Evolutionary conservation across 1,140 invertebrate species (phyloP), one percentile per base, ranked within the genome.

Genomic region (Melanaphis sacchari): DNA sequence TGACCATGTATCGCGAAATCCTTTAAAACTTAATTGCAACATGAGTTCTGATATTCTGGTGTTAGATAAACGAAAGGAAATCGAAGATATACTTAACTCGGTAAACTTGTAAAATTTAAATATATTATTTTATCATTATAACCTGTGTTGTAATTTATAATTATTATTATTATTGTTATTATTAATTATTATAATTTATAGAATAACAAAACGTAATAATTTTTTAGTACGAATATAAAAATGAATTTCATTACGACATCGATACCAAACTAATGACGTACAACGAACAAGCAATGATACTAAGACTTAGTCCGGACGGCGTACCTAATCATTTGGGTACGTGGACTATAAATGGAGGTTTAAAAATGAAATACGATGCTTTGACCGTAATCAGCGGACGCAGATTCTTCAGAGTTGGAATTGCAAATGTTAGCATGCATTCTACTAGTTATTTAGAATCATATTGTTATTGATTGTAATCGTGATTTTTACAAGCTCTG

Each of bases 331-430:
- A 85, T n/a, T 40, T 93, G 15, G 91, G 91, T 49, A 40, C 81
- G 24, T 93, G 91, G 91, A 93, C 81, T 2, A 9, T 49, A 52
- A 49, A 84, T 11, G 41, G 31, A 15, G 81, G 81, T 93, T 84
- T 93, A 54, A 31, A 84, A 26, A 93, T 84, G 81, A 49, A 93
- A 93, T 41, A 85, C 24, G 4, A 36, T 2, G 91, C 81, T 26
- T 85, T 36, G 36, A 52, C 41, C 1, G 9, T 82, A 2, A 1
- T 43, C 6, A 49, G 36, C 6, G 46, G 36, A 0, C 91, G 46
- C 0, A 81, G 91, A 38, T 93, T 93, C 31, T 93, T 93, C 26
- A 85, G 49, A 85, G 9, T 93, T 6, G 91, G 91, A n/a, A 93
- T 49, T 1, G 46, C 81, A 54, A 82, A 41, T 46, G 91, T 93